These are phyloP conservation scores for Macrotus californicus DNA, from an alignment of 2,113 vertebrate species.

Conservation along the genomic window DNA sequence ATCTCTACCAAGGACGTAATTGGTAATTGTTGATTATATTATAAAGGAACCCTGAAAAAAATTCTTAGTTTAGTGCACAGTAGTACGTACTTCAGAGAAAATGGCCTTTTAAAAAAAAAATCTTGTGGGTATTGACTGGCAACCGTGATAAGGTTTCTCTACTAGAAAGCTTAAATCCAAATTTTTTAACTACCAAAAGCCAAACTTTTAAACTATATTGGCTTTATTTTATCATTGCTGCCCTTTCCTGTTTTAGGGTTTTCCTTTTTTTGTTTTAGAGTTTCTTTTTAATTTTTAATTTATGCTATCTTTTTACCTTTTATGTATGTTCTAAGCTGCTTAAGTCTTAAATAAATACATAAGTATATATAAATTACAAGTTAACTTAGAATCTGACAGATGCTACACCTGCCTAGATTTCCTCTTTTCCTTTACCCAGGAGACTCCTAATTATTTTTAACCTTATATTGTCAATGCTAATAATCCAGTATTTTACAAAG, in stretches of 20 bases:
- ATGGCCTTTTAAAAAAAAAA: neutral
- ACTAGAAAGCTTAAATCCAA: neutral
- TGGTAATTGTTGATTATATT: neutral
- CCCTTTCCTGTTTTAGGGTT: neutral
- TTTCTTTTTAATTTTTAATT: slow-evolving; percentile 35
- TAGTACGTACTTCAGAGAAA: neutral
- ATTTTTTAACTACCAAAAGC: slow-evolving; percentile 24
- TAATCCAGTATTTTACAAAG: neutral
- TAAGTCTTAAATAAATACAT: no score
- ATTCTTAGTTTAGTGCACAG: neutral
- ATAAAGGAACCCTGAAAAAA: neutral
- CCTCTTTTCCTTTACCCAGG: neutral
- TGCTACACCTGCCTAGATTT: neutral
- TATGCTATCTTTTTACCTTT: neutral
- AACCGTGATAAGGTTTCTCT: neutral
- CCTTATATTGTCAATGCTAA: neutral
- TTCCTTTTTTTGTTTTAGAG: neutral
- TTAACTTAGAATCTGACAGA: neutral
- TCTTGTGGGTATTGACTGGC: neutral
- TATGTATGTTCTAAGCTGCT: neutral
- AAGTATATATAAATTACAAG: slow-evolving; percentile 1
- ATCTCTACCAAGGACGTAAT: neutral
- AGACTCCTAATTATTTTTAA: neutral
- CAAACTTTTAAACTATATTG: neutral
- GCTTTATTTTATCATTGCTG: slow-evolving; percentile 10